phyloP scores from a whole-genome alignment of 2,888 invertebrate species.

The Agriopis marginaria region DNA sequence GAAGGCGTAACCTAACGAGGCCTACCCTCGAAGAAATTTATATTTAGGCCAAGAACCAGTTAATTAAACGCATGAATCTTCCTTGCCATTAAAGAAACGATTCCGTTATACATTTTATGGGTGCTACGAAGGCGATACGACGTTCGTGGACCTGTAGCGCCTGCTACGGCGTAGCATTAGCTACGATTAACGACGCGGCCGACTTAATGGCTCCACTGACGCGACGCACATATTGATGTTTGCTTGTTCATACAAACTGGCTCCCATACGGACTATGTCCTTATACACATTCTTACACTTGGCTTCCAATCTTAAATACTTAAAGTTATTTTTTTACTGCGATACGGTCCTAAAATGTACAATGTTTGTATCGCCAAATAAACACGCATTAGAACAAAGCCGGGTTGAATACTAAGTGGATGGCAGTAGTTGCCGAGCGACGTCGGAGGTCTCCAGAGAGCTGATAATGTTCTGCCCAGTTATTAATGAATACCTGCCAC shows the following conservation, averaged over 20 bases:
- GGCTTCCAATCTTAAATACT: not conserved
- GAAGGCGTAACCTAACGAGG: not conserved
- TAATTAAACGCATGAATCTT: constrained; percentile 29
- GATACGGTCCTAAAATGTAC: not conserved
- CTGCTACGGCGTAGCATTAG: constrained; percentile 37
- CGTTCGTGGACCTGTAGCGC: constrained; percentile 38
- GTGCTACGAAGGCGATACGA: constrained; percentile 31
- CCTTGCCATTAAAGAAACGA: constrained; percentile 14
- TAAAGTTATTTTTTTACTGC: not conserved
- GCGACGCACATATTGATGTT: constrained; percentile 17
- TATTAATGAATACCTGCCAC: not conserved
- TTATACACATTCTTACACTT: not conserved
- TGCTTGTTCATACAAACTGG: not conserved
- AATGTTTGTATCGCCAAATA: constrained; percentile 3
- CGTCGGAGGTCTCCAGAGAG: not conserved
- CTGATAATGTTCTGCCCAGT: not conserved
- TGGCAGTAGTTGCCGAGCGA: not conserved
- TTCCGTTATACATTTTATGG: constrained; percentile 16
- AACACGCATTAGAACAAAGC: constrained; percentile 9
- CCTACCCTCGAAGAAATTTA: not conserved
- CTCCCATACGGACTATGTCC: not conserved
- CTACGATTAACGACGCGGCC: constrained; percentile 31
- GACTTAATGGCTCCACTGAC: constrained; percentile 14
- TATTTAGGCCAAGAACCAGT: not conserved
- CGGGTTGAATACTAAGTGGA: not conserved